phyloP scores from a whole-genome alignment of 2,113 vertebrate genomes.

The Lagopus muta region DNA sequence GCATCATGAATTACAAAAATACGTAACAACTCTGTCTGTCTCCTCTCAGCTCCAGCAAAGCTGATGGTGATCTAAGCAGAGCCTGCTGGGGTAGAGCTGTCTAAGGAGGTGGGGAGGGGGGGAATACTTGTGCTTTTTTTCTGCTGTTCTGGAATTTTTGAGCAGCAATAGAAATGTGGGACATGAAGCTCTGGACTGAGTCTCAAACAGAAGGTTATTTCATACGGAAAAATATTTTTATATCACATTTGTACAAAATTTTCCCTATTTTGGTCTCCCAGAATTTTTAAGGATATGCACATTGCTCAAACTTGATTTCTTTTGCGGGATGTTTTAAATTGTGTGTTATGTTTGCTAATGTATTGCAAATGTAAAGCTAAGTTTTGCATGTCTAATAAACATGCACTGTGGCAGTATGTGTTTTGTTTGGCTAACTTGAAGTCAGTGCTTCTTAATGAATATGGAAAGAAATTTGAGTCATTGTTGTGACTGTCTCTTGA shows the following conservation, averaged over 20 bases:
- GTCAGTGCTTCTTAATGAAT: background rate
- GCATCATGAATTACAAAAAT: constrained; percentile 13
- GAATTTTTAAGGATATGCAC: constrained; percentile 34
- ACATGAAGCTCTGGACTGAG: constrained; percentile 18
- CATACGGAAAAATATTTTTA: constrained; percentile 64
- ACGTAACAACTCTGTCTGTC: background rate
- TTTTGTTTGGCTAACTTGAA: background rate
- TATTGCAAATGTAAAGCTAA: constrained; percentile 33
- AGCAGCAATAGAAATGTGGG: background rate
- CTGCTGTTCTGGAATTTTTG: background rate
- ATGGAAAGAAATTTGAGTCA: background rate
- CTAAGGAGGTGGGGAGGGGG: background rate
- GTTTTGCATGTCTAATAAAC: constrained; percentile 55
- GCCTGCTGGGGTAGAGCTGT: background rate
- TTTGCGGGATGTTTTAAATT: constrained; percentile 12
- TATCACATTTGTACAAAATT: constrained; percentile 63
- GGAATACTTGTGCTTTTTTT: background rate
- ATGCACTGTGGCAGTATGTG: constrained; percentile 5
- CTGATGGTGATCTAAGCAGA: background rate
- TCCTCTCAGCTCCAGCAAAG: background rate
- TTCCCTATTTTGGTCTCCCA: constrained; percentile 53
- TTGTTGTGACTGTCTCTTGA: background rate
- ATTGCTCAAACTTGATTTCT: constrained; percentile 26
- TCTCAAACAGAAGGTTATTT: constrained; percentile 54
- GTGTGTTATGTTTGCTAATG: constrained; percentile 30